Base-by-base conservation (phyloP, 2,797 vertebrate species). In the Gila robusta region DNA sequence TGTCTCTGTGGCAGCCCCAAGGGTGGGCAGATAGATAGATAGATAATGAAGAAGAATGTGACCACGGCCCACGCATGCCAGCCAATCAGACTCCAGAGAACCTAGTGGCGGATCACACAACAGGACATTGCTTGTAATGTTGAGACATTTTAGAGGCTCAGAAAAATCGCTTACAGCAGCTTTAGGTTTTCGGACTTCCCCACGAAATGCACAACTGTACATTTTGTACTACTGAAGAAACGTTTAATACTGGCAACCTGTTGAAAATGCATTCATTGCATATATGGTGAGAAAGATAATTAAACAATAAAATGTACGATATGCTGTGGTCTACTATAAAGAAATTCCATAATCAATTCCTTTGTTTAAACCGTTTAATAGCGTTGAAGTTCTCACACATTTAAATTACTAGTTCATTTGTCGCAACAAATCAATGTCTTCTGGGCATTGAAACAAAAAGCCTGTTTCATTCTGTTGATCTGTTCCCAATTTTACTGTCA, bases 191-290 rank as follows among this genome's bases (percentile, higher is more conserved):
- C 10, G 32, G 23, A 67, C 26, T 6, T 35, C 41, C 17, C 19
- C 62, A 81, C 1, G 7, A 32, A 32, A 35, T 47, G 41, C 39
- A 67, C 26, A 66, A 67, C 54, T 78, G 19, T 52, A 52, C 28
- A 52, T 69, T 67, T 81, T 35, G 32, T 69, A 54, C 56, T 79
- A 16, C 28, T 69, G 47, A 69, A 52, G 11, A 49, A n/a, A 19
- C 0, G 0, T 49, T 69, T 5, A 11, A 35, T 69, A 35, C 35
- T 35, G 12, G 5, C 47, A 81, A 23, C 44, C 79, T 81, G 19
- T 66, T 67, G 5, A 80, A 81, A 80, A 67, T 49, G 4, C 28
- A 69, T 73, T 49, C 2, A 49, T 32, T 78, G 35, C 59, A 54
- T 3, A 37, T 37, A 12, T 37, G 1, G 16, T 21, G 1, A 8